Evolutionary conservation across 2,888 invertebrate species (phyloP), one percentile per base, ranked within the genome.

Genomic region (Dexiosoma caninum): DNA sequence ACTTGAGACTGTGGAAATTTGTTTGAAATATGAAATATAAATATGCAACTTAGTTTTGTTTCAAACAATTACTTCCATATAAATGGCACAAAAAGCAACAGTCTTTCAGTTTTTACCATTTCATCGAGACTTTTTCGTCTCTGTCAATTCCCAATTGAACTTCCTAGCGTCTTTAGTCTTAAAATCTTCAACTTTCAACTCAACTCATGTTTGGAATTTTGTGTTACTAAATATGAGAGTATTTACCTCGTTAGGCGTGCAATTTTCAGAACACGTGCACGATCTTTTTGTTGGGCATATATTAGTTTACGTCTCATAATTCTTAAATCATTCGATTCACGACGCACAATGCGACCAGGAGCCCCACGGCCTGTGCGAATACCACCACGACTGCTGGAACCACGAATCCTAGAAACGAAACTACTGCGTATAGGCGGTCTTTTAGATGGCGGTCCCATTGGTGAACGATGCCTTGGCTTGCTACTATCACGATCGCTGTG

Each of bases 221-320:
- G 59, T 71, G 37, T 67, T 32, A 57, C 16, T 71, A 60, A 67
- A 71, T 57, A 35, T 67, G 27, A 37, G 40, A 37, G 69, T 83
- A 84, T 82, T 89, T 90, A 90, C 90, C 90, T 90, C 89, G 90
- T 89, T 84, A 90, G 83, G 79, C 87, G 88, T 85, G 90, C 89
- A 84, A 90, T 89, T 85, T 90, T 90, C 76, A 89, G 84, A 79
- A 89, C 84, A 82, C 89, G 88, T 72, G 87, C 88, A 77, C 88
- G 87, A 85, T 90, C 90, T 87, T 89, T 90, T 78, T 90, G 89
- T 83, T 88, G 88, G 49, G 90, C 89, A 83, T 87, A 86, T 76
- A 90, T 82, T 76, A 90, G 85, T 84, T 89, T 88, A 78, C 87
- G 87, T 81, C 90, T 88, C 90, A 90, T 89, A 78, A 88, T 86